Percentiles rank a stretch among this genome's conserved stretches.
Evolutionary conservation across 2,888 invertebrate species (phyloP).

Genomic region (Agrotis ipsilon): DNA sequence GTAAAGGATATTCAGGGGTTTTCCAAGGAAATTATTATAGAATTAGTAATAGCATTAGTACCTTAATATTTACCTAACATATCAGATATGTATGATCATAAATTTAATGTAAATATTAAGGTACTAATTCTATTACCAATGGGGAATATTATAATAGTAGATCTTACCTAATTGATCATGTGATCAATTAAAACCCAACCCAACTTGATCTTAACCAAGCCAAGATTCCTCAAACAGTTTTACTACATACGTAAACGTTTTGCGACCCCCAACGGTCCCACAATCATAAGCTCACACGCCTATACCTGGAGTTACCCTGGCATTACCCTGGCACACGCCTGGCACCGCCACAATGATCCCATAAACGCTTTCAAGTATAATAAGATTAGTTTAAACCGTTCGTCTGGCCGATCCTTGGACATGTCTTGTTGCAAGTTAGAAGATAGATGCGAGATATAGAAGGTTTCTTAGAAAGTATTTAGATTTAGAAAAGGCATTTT

Average conservation of each 20-base stretch:
- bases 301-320: constrained; percentile 43
- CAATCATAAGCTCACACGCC: constrained; percentile 43
- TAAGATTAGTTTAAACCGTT: constrained; percentile 81
- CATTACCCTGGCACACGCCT: constrained; percentile 51
- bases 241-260: constrained; percentile 5
- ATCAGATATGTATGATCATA: too few relatives aligned
- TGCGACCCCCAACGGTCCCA: constrained; percentile 5
- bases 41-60: too few relatives aligned
- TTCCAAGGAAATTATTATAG: too few relatives aligned
- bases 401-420: constrained; percentile 71
- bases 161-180: too few relatives aligned
- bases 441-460: background rate
- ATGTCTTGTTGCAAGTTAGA: constrained; percentile 50
- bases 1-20: too few relatives aligned
- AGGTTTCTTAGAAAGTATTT: background rate
- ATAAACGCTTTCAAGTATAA: constrained; percentile 77
- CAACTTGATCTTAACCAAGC: background rate
- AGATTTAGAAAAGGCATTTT: too few relatives aligned
- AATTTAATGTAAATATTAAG: too few relatives aligned
- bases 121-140: too few relatives aligned
- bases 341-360: constrained; percentile 69
- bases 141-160: too few relatives aligned
- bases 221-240: background rate
- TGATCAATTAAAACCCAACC: too few relatives aligned
- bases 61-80: too few relatives aligned